phyloP scores from a whole-genome alignment of 2,888 invertebrate genomes.

The Pristionchus entomophagus region DNA sequence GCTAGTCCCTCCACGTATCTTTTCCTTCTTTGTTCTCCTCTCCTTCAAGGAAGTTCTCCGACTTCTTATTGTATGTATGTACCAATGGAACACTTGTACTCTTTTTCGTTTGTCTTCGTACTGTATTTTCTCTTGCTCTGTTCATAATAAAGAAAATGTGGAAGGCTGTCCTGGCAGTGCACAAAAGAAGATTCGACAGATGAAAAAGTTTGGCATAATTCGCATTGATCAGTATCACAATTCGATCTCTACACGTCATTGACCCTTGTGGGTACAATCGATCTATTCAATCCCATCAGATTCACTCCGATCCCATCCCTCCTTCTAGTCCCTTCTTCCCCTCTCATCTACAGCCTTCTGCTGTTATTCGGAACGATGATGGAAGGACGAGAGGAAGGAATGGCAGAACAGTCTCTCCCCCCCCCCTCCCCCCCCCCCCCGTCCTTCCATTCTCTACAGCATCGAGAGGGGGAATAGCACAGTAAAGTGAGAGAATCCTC shows the following conservation, averaged over 20 bases:
- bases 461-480: too few relatives aligned
- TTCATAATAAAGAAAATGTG: conserved; percentile 20
- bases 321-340: not conserved
- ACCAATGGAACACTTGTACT: conserved; percentile 21
- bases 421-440: too few relatives aligned
- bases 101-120: not conserved
- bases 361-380: not conserved
- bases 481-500: too few relatives aligned
- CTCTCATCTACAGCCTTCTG: not conserved
- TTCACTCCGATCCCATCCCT: too few relatives aligned
- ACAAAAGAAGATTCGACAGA: not conserved
- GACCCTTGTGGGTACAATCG: not conserved
- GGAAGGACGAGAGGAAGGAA: not conserved
- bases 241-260: not conserved
- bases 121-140: not conserved
- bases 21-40: not conserved
- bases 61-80: conserved; percentile 30
- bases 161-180: not conserved
- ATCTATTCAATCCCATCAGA: not conserved
- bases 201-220: not conserved
- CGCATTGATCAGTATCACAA: not conserved
- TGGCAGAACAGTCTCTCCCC: too few relatives aligned
- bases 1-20: conserved; percentile 19
- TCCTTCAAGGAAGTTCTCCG: not conserved
- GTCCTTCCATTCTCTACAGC: too few relatives aligned